Conservation (phyloP, 2,113 vertebrate species). For the Hymenochirus boettgeri region DNA sequence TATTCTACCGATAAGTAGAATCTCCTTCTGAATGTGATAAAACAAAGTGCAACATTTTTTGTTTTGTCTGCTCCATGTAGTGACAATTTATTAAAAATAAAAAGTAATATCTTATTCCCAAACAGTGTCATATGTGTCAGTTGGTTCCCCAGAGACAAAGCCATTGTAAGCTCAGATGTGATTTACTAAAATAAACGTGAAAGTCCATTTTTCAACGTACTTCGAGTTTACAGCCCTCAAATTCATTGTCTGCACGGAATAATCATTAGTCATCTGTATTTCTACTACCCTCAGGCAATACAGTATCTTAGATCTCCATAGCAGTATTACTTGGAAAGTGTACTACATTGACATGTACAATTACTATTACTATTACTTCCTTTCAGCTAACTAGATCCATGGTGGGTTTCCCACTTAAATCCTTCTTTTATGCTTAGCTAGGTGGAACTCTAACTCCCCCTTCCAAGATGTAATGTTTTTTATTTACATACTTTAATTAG, state of each 20-base stretch:
- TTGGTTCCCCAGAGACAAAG: constrained; percentile 62
- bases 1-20: too few relatives aligned
- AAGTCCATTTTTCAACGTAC: constrained; percentile 94
- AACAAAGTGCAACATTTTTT: too few relatives aligned
- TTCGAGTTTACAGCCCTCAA: constrained; percentile 67
- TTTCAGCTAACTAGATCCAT: constrained; percentile 69
- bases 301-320: constrained; percentile 69
- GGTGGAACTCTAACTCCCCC: constrained; percentile 59
- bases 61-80: constrained; percentile 4
- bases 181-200: constrained; percentile 80
- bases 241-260: constrained; percentile 89
- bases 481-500: too few relatives aligned
- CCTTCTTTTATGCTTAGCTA: constrained; percentile 60
- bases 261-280: constrained; percentile 90
- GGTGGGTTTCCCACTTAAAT: constrained; percentile 72
- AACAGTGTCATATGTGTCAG: constrained; percentile 54
- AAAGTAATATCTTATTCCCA: constrained; percentile 62
- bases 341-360: constrained; percentile 66
- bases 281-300: constrained; percentile 76
- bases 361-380: constrained; percentile 70
- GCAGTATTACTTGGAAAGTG: constrained; percentile 65
- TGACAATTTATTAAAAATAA: constrained; percentile 61
- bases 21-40: too few relatives aligned
- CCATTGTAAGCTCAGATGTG: constrained; percentile 83
- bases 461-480: too few relatives aligned